Evolutionary conservation across 1,140 invertebrate genomes (phyloP).

Genomic region (Muscidifurax raptorellus): DNA sequence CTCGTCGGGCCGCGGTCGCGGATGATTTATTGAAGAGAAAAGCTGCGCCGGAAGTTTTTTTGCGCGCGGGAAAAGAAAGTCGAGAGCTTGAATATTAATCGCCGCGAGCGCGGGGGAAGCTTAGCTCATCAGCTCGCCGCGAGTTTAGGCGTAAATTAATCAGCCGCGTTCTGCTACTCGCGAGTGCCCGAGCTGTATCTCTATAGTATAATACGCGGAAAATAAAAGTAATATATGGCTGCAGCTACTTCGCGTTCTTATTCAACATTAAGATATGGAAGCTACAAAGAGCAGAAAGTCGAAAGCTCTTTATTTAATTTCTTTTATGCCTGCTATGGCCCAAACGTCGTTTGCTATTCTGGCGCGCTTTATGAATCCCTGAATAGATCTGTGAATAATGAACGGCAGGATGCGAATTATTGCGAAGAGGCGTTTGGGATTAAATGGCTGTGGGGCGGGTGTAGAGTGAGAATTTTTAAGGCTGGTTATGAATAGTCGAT

Average conservation of each 20-base stretch:
- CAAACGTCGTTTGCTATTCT: too few relatives aligned
- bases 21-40: constrained; percentile 45
- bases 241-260: not conserved
- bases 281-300: not conserved
- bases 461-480: not conserved
- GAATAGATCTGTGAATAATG: too few relatives aligned
- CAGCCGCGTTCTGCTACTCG: not conserved
- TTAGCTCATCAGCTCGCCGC: constrained; percentile 6
- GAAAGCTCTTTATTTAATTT: too few relatives aligned
- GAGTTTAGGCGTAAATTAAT: constrained; percentile 49
- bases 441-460: too few relatives aligned
- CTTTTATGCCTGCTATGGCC: too few relatives aligned
- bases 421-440: too few relatives aligned
- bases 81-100: constrained; percentile 45
- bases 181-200: not conserved
- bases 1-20: not conserved
- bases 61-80: constrained; percentile 3
- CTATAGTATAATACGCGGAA: not conserved
- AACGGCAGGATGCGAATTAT: too few relatives aligned
- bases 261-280: not conserved
- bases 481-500: not conserved
- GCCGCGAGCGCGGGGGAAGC: not conserved
- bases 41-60: constrained; percentile 7
- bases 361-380: too few relatives aligned
- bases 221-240: constrained; percentile 1